Percentiles rank a stretch among this genome's conserved stretches.
Conservation (phyloP, 2,888 invertebrate genomes). For the Drosophila parthenogenetica region DNA sequence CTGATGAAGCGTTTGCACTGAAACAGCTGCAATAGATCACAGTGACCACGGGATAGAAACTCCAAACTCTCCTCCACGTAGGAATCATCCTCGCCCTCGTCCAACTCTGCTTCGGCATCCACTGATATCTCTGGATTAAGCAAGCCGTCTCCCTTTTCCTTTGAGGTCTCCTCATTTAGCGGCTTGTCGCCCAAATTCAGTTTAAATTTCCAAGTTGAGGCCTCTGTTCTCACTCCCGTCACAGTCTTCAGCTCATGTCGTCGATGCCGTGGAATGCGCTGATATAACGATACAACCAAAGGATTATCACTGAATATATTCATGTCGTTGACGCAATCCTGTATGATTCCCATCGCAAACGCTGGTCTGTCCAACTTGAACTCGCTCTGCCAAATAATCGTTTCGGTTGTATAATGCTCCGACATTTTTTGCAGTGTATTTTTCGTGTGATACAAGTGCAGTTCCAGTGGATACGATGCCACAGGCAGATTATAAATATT, state of each 20-base stretch:
- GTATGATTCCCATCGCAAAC: slow-evolving; percentile 73
- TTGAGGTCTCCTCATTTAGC: not conserved
- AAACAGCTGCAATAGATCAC: slow-evolving; percentile 66
- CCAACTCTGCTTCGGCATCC: not conserved
- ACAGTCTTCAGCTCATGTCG: slow-evolving; percentile 8
- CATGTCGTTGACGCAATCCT: slow-evolving; percentile 77
- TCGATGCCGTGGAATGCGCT: slow-evolving; percentile 60
- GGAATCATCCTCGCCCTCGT: slow-evolving; percentile 11
- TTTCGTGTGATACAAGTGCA: slow-evolving; percentile 71
- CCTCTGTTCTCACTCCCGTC: not conserved
- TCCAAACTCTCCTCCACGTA: slow-evolving; percentile 52
- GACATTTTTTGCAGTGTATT: slow-evolving; percentile 70
- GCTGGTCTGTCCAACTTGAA: slow-evolving; percentile 63
- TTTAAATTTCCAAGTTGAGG: not conserved
- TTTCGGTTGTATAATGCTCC: slow-evolving; percentile 73
- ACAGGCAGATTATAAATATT: slow-evolving; percentile 52
- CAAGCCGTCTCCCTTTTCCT: not conserved
- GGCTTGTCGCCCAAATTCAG: not conserved
- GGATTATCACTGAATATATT: slow-evolving; percentile 76
- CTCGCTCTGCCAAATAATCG: slow-evolving; percentile 65
- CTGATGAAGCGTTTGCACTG: slow-evolving; percentile 63
- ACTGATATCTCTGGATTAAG: not conserved
- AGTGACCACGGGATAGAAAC: slow-evolving; percentile 63
- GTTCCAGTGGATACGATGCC: slow-evolving; percentile 56
- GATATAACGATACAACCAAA: slow-evolving; percentile 69